Percentiles rank a stretch among this genome's conserved stretches.
Conservation (phyloP, 2,113 vertebrate genomes). For the Corythaixoides concolor region DNA sequence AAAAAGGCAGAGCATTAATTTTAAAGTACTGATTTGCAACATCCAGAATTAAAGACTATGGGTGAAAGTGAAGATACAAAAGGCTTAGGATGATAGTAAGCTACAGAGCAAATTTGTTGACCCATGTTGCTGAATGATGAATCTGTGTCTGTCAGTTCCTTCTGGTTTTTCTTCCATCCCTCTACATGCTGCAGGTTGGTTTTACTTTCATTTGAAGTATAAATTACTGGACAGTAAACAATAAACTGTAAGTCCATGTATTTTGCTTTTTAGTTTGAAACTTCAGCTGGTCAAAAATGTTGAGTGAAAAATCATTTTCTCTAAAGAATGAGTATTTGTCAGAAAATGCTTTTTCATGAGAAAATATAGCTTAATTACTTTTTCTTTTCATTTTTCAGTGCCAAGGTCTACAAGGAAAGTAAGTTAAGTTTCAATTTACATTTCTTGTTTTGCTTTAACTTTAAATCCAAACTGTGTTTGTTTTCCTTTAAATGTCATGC, state of each 20-base stretch:
- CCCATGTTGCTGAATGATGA: not conserved
- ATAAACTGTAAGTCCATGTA: not conserved
- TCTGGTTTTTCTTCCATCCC: not conserved
- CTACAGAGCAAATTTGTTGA: not conserved
- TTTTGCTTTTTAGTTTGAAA: slow-evolving; percentile 7
- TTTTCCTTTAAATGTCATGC: not conserved
- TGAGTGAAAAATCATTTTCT: not conserved
- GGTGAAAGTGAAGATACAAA: not conserved
- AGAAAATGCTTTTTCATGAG: not conserved
- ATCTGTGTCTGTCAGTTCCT: not conserved
- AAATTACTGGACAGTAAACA: not conserved
- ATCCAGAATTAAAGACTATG: not conserved
- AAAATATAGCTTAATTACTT: not conserved
- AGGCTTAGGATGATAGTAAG: not conserved
- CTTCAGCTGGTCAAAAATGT: not conserved
- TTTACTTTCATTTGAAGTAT: not conserved
- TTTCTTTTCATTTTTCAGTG: not conserved
- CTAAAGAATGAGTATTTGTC: not conserved
- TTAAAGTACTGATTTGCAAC: not conserved
- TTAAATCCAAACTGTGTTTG: not conserved
- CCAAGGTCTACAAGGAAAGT: not conserved
- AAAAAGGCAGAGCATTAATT: not conserved
- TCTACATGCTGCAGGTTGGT: not conserved
- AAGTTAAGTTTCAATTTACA: not conserved
- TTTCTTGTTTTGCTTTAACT: not conserved